A percentile compares a stretch with the other conserved stretches of the same genome.
Evolutionary conservation across 1,140 invertebrate genomes (phyloP).

Genomic region (Periplaneta americana): DNA sequence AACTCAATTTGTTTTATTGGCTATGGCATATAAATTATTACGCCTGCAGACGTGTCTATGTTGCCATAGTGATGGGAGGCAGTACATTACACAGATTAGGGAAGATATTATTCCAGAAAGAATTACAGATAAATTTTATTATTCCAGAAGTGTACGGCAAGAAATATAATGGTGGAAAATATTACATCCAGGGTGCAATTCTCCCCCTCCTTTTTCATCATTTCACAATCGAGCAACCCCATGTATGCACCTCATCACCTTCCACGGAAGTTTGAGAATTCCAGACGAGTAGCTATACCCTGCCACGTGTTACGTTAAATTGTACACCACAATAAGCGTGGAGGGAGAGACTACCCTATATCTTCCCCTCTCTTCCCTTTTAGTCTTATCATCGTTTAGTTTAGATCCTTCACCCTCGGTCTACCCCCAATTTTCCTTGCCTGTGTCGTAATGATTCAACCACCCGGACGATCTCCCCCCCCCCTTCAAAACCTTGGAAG

Average conservation of each 20-base stretch:
- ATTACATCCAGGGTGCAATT: not conserved
- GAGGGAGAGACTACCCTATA: not conserved
- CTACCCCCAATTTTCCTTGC: not conserved
- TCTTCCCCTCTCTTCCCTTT: not conserved
- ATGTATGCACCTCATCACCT: not conserved
- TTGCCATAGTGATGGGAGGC: no score
- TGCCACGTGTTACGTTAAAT: not conserved
- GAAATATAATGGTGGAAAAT: not conserved
- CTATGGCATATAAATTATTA: no score
- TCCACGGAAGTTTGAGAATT: not conserved
- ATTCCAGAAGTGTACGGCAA: not conserved
- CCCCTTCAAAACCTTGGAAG: no score
- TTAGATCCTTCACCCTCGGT: not conserved
- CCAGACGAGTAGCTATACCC: not conserved
- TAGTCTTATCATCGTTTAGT: not conserved
- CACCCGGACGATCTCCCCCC: no score
- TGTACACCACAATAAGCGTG: not conserved
- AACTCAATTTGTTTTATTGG: no score
- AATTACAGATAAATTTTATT: not conserved
- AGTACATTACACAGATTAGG: not conserved
- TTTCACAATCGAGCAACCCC: not conserved
- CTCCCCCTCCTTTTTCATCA: not conserved
- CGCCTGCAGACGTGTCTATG: no score
- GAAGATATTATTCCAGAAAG: not conserved
- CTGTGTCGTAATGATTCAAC: not conserved